Base-by-base conservation (phyloP, 35 echinoderm and acorn worm species). In the Strongylocentrotus purpuratus region DNA sequence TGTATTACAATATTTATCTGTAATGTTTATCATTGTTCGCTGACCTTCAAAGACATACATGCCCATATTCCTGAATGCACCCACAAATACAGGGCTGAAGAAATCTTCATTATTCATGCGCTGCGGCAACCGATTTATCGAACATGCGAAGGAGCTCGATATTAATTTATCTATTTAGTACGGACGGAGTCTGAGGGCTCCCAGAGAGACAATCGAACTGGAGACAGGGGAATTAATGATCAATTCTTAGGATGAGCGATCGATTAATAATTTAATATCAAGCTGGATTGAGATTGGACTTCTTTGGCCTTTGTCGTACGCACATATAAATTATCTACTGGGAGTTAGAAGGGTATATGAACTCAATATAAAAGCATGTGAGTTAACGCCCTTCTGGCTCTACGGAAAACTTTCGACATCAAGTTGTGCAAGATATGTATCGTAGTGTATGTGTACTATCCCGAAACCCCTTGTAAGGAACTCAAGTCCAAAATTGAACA, bases 211-310 rank as follows among this genome's bases (percentile, higher is more conserved):
- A 28, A 78, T 78, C 65, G 28, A 28, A 78, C 65, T 28, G 65
- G 65, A 78, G 65, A 78, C 65, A 78, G 65, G 28, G 65, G 65
- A 78, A 78, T 78, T 78, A 78, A 78, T 78, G 22, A 78, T 78
- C 65, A 78, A 78, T 78, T 78, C 28, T n/a, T 78, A n/a, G 22
- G 65, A 78, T 78, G 65, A 78, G 28, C 20, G 18, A 78, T 78
- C 22, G 65, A 78, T 78, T 78, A 25, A 78, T 78, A 78, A 78
- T 78, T 78, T 28, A 78, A 78, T 78, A 78, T 78, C 1, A 78
- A 7, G 28, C 28, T 78, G 65, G 65, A 78, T 28, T 28, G 22
- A 78, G 65, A 78, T 4, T n/a, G 65, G 25, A 78, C 65, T 28
- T 22, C 25, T 8, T 28, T 0, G 4, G 65, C 0, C 22, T 78